phyloP scores from a whole-genome alignment of 2,113 vertebrate genomes.

The Ploceus nigricollis region DNA sequence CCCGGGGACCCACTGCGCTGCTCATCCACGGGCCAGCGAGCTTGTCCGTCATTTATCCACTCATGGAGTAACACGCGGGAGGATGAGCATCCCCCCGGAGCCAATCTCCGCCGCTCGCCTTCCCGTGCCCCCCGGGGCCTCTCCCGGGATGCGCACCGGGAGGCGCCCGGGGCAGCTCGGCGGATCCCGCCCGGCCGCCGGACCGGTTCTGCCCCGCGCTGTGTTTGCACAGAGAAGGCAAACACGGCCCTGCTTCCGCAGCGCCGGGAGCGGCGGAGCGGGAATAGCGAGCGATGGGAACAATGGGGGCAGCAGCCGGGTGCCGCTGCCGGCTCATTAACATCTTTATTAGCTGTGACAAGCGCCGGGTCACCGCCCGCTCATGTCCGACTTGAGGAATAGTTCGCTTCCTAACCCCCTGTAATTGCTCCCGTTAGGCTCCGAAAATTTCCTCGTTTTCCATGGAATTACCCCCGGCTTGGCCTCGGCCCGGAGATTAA shows the following conservation, averaged over 20 bases:
- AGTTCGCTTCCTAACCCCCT: neutral
- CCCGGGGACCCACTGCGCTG: accelerated
- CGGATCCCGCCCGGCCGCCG: neutral
- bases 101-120: neutral
- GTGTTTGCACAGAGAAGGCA: slow-evolving; percentile 56
- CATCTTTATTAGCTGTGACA: neutral
- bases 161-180: neutral
- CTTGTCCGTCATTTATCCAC: neutral
- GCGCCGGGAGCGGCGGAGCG: neutral
- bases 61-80: neutral
- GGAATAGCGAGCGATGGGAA: neutral
- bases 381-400: neutral
- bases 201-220: neutral
- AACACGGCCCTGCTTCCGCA: neutral
- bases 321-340: neutral
- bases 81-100: neutral
- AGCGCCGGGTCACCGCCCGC: neutral
- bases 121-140: neutral
- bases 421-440: neutral
- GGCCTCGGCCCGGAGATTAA: neutral
- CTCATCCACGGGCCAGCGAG: neutral
- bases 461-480: neutral
- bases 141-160: neutral
- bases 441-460: neutral
- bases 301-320: neutral